Percentiles rank a stretch among this genome's conserved stretches.
phyloP scores from a whole-genome alignment of 2,797 vertebrate species.

The Lithobates pipiens region DNA sequence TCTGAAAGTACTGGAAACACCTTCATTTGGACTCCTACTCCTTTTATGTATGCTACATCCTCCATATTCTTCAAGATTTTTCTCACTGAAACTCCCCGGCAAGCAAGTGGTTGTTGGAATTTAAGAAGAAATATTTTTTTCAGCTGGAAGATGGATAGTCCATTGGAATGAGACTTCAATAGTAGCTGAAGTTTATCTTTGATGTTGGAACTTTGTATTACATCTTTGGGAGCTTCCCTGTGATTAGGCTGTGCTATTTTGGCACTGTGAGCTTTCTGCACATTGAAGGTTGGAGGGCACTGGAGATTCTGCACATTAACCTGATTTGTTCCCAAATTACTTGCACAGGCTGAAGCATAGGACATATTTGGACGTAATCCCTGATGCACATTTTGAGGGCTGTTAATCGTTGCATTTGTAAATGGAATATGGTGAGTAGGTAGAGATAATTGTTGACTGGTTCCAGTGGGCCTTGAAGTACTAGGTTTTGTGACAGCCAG shows the following conservation, averaged over 20 bases:
- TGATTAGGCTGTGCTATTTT: neutral
- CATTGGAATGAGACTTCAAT: slow-evolving; percentile 5
- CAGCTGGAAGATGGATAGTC: slow-evolving; percentile 44
- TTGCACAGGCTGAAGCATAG: slow-evolving; percentile 28
- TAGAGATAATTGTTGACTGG: neutral
- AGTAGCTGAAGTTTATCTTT: slow-evolving; percentile 27
- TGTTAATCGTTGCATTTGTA: neutral
- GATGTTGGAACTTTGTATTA: neutral
- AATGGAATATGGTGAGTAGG: neutral
- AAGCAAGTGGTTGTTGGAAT: slow-evolving; percentile 4
- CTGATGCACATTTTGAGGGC: neutral
- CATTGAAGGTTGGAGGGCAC: neutral
- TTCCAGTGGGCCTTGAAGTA: neutral
- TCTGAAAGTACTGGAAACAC: slow-evolving; percentile 5
- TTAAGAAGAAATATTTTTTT: slow-evolving; percentile 31
- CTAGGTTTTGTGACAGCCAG: neutral
- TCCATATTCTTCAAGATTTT: slow-evolving; percentile 37
- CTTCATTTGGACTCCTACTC: slow-evolving; percentile 38
- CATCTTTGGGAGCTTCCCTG: neutral
- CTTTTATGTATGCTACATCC: slow-evolving; percentile 34
- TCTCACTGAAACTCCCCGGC: slow-evolving; percentile 13
- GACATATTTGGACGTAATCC: neutral
- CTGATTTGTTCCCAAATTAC: neutral
- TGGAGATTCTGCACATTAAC: neutral
- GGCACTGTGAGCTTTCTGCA: neutral